Evolutionary conservation across 1,140 invertebrate genomes (phyloP).

Genomic region (Drosophila pruinosa): DNA sequence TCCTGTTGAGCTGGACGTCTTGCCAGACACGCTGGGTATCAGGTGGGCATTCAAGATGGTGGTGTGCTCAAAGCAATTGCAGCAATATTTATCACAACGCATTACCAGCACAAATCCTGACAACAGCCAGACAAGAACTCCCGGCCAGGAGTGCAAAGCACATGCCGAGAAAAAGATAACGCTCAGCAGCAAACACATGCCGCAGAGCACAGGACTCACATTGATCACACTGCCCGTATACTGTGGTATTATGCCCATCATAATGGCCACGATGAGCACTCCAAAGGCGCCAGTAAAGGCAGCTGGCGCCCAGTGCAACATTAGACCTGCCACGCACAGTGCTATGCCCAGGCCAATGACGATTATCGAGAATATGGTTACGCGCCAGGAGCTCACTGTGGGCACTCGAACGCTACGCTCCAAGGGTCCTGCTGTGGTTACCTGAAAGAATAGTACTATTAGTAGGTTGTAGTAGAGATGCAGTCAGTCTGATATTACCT

Average conservation of each 20-base stretch:
- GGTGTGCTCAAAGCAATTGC: conserved; percentile 75
- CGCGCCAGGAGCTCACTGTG: conserved; percentile 70
- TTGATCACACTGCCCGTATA: conserved; percentile 69
- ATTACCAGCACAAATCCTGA: conserved; percentile 63
- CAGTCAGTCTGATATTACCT: conserved; percentile 19
- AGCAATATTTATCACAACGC: conserved; percentile 79
- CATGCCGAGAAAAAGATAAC: conserved; percentile 64
- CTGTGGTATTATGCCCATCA: conserved; percentile 79
- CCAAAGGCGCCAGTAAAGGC: conserved; percentile 66
- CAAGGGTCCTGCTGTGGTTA: conserved; percentile 76
- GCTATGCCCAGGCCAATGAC: conserved; percentile 67
- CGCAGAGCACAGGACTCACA: conserved; percentile 71
- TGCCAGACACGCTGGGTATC: conserved; percentile 74
- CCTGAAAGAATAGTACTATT: conserved; percentile 28
- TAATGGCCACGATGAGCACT: conserved; percentile 62
- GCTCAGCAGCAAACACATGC: conserved; percentile 56
- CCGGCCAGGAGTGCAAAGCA: conserved; percentile 69
- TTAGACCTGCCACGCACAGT: conserved; percentile 57
- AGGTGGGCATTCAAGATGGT: conserved; percentile 67
- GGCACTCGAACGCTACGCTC: conserved; percentile 76
- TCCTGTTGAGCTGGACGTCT: conserved; percentile 28
- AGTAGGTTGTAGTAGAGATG: background rate
- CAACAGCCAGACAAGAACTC: conserved; percentile 71
- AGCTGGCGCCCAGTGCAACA: conserved; percentile 68
- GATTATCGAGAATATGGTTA: conserved; percentile 71